These are phyloP conservation scores for Pangasius djambal DNA, from an alignment of 2,797 vertebrate genomes.

Conservation along the genomic window DNA sequence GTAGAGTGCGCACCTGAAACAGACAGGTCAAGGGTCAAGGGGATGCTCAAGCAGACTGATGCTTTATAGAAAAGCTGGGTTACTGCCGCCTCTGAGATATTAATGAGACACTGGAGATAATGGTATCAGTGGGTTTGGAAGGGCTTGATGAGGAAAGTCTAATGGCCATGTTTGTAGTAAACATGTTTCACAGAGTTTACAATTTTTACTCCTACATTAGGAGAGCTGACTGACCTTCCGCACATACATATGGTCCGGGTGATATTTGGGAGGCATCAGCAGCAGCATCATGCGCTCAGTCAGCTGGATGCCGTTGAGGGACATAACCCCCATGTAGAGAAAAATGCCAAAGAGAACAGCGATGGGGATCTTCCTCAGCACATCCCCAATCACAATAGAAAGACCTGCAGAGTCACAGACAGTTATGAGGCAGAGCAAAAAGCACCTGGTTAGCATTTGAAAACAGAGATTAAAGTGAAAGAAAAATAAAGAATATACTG, in stretches of 20 bases:
- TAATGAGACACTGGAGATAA: neutral
- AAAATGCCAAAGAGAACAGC: conserved; percentile 97
- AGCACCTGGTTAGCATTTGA: neutral
- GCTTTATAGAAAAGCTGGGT: neutral
- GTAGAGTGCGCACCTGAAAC: conserved; percentile 83
- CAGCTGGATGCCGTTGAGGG: conserved; percentile 94
- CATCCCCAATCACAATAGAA: conserved; percentile 89
- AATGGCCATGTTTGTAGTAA: neutral
- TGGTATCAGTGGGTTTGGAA: neutral
- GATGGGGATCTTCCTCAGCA: conserved; percentile 89
- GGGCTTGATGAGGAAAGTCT: neutral
- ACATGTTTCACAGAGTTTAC: neutral
- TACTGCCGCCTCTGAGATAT: neutral
- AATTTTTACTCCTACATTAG: neutral
- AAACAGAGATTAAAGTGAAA: neutral
- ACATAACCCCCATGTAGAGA: conserved; percentile 97
- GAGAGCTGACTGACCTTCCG: conserved; percentile 76
- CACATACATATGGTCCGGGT: conserved; percentile 79
- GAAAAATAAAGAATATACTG: neutral
- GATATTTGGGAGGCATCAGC: conserved; percentile 87
- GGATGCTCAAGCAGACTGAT: neutral
- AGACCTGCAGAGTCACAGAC: conserved; percentile 65
- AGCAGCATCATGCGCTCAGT: conserved; percentile 82
- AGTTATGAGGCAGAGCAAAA: neutral
- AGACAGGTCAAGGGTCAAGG: conserved; percentile 14